phyloP scores from a whole-genome alignment of 2,888 invertebrate species.

The Lampropteryx suffumata region DNA sequence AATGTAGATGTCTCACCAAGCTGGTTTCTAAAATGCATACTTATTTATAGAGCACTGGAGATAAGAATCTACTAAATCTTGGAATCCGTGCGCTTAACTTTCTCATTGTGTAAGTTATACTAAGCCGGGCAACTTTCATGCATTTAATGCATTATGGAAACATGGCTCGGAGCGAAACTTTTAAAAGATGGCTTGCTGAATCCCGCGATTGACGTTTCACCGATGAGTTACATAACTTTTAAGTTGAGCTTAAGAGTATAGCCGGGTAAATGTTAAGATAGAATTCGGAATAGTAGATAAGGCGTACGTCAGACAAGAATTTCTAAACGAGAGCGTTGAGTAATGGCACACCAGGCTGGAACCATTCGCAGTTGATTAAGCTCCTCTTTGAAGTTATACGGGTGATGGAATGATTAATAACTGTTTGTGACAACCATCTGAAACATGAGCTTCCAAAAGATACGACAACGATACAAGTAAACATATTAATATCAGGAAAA shows the following conservation, averaged over 20 bases:
- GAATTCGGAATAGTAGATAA: conserved; percentile 46
- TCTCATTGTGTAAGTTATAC: conserved; percentile 35
- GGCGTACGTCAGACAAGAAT: conserved; percentile 62
- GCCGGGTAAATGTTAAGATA: conserved; percentile 25
- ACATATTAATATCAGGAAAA: conserved; percentile 36
- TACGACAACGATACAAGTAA: conserved; percentile 42
- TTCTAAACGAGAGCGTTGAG: conserved; percentile 67
- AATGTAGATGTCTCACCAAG: conserved; percentile 14
- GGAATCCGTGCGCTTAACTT: conserved; percentile 31
- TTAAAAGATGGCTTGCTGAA: conserved; percentile 40
- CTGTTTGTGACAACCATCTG: conserved; percentile 69
- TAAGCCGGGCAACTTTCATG: conserved; percentile 31
- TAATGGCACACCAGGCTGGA: conserved; percentile 62
- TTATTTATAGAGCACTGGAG: conserved; percentile 20
- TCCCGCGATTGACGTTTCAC: conserved; percentile 41
- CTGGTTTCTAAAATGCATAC: conserved; percentile 19
- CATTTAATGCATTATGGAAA: conserved; percentile 47
- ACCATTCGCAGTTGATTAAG: conserved; percentile 76
- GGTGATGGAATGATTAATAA: conserved; percentile 73
- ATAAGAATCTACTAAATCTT: conserved; percentile 27
- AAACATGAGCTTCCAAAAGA: conserved; percentile 49
- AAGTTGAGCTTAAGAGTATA: conserved; percentile 29
- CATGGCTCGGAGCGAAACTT: conserved; percentile 38
- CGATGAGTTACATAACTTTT: conserved; percentile 42
- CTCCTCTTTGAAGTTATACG: conserved; percentile 69